phyloP scores from a whole-genome alignment of 2,113 vertebrate species.

The Ameiurus melas region DNA sequence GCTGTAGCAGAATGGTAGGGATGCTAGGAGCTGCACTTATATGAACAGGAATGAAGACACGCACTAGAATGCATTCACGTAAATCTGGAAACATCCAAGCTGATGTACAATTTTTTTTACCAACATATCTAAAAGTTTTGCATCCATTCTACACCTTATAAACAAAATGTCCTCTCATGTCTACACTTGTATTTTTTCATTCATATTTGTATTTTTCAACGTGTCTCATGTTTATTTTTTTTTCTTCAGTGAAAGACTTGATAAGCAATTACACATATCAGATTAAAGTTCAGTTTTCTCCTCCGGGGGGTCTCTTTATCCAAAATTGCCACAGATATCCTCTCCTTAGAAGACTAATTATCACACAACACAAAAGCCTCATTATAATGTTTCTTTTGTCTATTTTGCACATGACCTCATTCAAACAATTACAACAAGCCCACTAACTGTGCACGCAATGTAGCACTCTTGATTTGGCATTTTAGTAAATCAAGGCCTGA shows the following conservation, averaged over 20 bases:
- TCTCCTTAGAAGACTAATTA: constrained; percentile 24
- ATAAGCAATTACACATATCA: constrained; percentile 1
- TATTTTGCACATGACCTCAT: neutral
- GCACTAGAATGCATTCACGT: neutral
- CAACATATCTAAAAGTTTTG: neutral
- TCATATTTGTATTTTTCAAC: neutral
- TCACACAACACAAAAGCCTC: neutral
- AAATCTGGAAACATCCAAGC: neutral
- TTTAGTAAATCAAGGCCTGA: neutral
- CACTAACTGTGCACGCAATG: neutral
- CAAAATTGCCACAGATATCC: neutral
- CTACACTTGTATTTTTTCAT: neutral
- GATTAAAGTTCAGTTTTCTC: neutral
- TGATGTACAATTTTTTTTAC: neutral
- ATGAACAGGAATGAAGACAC: neutral
- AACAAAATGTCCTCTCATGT: neutral
- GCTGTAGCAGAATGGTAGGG: constrained; percentile 32
- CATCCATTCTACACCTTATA: neutral
- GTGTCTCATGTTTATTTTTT: neutral
- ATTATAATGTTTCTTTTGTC: constrained; percentile 11
- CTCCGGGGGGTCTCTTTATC: neutral
- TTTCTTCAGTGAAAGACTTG: neutral
- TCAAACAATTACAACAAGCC: neutral
- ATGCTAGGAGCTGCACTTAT: constrained; percentile 14
- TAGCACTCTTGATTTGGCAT: neutral